Evolutionary conservation across 2,113 vertebrate genomes (phyloP).

Genomic region (Boulengeromyrus knoepffleri): DNA sequence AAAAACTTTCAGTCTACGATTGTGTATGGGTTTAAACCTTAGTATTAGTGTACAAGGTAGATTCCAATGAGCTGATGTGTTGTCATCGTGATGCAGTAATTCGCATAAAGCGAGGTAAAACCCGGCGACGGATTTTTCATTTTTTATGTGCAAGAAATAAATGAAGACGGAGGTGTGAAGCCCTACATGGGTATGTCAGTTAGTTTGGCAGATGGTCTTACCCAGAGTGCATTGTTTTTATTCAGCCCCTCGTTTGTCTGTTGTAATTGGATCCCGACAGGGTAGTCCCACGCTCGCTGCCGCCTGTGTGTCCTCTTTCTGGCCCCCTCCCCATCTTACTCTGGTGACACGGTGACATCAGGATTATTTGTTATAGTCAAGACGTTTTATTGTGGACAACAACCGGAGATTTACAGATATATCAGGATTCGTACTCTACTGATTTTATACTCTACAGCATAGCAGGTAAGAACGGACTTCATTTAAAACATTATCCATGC

Average conservation of each 20-base stretch:
- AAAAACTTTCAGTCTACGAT: background rate
- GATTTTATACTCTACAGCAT: background rate
- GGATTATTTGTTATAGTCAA: slow-evolving; percentile 13
- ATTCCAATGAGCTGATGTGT: background rate
- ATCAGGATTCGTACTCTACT: background rate
- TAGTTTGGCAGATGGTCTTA: slow-evolving; percentile 17
- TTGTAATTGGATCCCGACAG: slow-evolving; percentile 31
- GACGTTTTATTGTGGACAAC: background rate
- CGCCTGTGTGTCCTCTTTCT: slow-evolving; percentile 20
- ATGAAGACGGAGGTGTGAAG: background rate
- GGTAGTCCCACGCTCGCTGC: slow-evolving; percentile 32
- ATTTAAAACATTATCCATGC: background rate
- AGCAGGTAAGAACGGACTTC: slow-evolving; percentile 13
- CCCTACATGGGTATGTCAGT: background rate
- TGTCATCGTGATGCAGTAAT: background rate
- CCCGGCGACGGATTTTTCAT: background rate
- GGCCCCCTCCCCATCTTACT: slow-evolving; percentile 31
- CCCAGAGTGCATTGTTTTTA: slow-evolving; percentile 25
- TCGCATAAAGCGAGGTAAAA: background rate
- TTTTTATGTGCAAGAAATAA: slow-evolving; percentile 22
- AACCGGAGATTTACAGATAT: slow-evolving; percentile 13
- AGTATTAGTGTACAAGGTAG: background rate
- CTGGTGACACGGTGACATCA: slow-evolving; percentile 41
- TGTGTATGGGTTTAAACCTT: background rate
- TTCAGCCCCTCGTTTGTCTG: slow-evolving; percentile 23